Percentiles rank a stretch among this genome's conserved stretches.
These are phyloP conservation scores for Therioaphis trifolii DNA, from an alignment of 2,888 invertebrate genomes.

Conservation along the genomic window DNA sequence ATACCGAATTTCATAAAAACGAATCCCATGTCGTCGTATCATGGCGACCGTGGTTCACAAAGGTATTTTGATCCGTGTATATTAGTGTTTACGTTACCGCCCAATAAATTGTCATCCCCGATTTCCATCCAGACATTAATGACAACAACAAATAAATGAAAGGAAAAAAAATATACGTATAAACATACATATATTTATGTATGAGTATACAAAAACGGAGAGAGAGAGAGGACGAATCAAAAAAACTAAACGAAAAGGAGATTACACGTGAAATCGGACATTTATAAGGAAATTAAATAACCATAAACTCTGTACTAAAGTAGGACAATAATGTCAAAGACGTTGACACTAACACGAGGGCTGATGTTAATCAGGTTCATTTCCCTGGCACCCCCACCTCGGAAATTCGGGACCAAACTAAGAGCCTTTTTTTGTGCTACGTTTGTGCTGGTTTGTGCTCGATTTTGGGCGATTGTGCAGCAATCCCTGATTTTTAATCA, in stretches of 20 bases:
- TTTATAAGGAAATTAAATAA: slow-evolving; percentile 52
- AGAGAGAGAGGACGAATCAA: no score
- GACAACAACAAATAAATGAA: background rate
- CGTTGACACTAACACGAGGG: slow-evolving; percentile 43
- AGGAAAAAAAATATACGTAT: no score
- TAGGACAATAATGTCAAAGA: slow-evolving; percentile 47
- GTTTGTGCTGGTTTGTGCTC: no score
- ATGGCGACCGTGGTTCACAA: background rate
- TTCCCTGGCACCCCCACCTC: no score
- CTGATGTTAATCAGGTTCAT: slow-evolving; percentile 59
- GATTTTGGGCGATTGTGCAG: no score
- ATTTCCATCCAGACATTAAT: slow-evolving; percentile 16
- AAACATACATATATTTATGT: background rate
- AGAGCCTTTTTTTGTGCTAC: no score
- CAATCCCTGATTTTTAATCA: no score
- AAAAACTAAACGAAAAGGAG: slow-evolving; percentile 4
- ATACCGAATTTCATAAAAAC: background rate
- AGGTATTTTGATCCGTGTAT: background rate
- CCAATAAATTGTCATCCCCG: slow-evolving; percentile 11
- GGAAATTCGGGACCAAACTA: no score
- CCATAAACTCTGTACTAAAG: slow-evolving; percentile 27
- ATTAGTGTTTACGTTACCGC: no score
- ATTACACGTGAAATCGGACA: slow-evolving; percentile 32
- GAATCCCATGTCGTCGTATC: background rate
- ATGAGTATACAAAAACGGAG: background rate